A percentile compares a stretch with the other conserved stretches of the same genome.
phyloP scores from a whole-genome alignment of 2,888 invertebrate species.

The Pedicia rivosa region DNA sequence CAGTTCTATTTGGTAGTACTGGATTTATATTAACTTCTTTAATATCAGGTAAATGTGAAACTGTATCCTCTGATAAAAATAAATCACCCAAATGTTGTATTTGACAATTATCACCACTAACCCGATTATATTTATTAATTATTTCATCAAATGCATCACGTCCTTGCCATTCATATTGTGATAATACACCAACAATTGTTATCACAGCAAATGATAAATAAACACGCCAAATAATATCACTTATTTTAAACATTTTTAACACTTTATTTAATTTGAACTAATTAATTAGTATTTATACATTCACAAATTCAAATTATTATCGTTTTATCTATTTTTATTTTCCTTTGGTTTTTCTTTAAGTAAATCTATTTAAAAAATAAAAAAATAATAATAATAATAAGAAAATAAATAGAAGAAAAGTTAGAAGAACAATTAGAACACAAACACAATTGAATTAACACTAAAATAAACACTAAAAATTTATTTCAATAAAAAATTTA shows the following conservation, averaged over 20 bases:
- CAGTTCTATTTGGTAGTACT: constrained; percentile 86
- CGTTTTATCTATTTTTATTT: no score
- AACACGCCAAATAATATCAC: constrained; percentile 23
- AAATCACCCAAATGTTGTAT: constrained; percentile 74
- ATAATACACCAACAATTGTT: constrained; percentile 45
- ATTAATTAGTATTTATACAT: no score
- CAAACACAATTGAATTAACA: no score
- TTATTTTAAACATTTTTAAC: constrained; percentile 3
- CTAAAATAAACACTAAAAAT: no score
- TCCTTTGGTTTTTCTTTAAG: no score
- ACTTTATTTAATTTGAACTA: no score
- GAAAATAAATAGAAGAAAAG: no score
- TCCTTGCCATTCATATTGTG: constrained; percentile 84
- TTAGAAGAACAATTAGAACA: no score
- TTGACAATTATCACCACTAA: constrained; percentile 75
- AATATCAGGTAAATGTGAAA: constrained; percentile 85
- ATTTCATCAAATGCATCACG: constrained; percentile 84
- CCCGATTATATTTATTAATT: constrained; percentile 64
- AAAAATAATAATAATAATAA: no score
- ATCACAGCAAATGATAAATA: constrained; percentile 23
- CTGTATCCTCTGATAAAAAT: constrained; percentile 64
- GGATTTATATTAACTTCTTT: constrained; percentile 91
- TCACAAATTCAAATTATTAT: no score
- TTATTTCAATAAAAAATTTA: no score
- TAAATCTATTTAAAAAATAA: no score